phyloP scores from a whole-genome alignment of 2,888 invertebrate genomes.

The Pterobdella sp. region DNA sequence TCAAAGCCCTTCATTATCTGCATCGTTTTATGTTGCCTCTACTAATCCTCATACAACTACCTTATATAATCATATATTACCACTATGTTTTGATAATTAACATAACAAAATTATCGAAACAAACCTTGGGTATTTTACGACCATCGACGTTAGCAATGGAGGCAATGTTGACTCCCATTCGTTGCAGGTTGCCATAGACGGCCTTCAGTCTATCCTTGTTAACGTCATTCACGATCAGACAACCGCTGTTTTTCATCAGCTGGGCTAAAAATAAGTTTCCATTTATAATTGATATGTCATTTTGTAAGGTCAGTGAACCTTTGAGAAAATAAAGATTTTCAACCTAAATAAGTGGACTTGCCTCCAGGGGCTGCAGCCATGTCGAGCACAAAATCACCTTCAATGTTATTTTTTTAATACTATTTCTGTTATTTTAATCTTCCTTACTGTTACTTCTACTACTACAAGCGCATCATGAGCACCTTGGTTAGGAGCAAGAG shows the following conservation, averaged over 20 bases:
- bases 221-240: constrained; percentile 88
- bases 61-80: neutral
- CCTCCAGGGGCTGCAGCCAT: constrained; percentile 98
- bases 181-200: constrained; percentile 88
- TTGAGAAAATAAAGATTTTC: constrained; percentile 18
- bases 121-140: constrained; percentile 65
- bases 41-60: neutral
- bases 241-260: constrained; percentile 95
- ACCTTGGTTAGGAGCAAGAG: constrained; percentile 87
- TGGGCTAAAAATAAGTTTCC: constrained; percentile 52
- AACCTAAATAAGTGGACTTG: constrained; percentile 87
- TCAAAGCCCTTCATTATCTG: constrained; percentile 84
- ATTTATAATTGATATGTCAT: neutral
- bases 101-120: neutral
- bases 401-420: too few relatives aligned
- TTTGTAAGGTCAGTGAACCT: too few relatives aligned
- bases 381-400: constrained; percentile 82
- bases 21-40: neutral
- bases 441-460: too few relatives aligned
- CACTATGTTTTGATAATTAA: too few relatives aligned
- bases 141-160: constrained; percentile 84
- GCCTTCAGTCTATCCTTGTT: constrained; percentile 72
- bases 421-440: too few relatives aligned
- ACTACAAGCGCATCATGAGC: too few relatives aligned
- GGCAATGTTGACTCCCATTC: constrained; percentile 87